Evolutionary conservation across 2,113 vertebrate genomes (phyloP).

Genomic region (Strigops habroptila): DNA sequence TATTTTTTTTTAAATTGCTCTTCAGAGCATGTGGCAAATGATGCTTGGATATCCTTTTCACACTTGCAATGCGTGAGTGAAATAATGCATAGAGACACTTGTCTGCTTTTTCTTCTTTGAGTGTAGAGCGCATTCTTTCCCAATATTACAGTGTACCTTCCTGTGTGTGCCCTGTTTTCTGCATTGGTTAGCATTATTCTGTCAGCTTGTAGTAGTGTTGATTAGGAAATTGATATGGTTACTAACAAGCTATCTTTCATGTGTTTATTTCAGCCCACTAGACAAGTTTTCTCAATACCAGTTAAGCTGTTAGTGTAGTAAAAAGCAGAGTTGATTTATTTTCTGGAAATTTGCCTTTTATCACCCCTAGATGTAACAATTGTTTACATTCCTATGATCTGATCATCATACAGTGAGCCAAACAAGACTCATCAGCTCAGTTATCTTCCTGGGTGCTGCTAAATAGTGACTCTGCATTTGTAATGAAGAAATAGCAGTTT

Average conservation of each 20-base stretch:
- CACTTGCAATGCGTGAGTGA: constrained; percentile 10
- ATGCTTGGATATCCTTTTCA: neutral
- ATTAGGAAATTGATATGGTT: neutral
- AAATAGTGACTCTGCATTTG: constrained; percentile 32
- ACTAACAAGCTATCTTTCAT: neutral
- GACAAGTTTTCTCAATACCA: neutral
- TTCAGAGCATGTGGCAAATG: constrained; percentile 6
- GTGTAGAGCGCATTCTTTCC: neutral
- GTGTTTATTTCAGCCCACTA: neutral
- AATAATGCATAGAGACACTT: neutral
- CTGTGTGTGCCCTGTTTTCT: neutral
- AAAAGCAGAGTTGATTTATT: neutral
- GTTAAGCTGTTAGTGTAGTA: neutral
- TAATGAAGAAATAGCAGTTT: neutral
- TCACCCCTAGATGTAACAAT: neutral
- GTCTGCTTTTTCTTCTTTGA: neutral
- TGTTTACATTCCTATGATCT: neutral
- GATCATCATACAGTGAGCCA: neutral
- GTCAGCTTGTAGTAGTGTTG: neutral
- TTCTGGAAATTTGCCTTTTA: neutral
- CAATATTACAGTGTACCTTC: neutral
- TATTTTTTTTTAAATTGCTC: neutral
- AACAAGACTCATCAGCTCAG: neutral
- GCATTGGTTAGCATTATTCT: neutral
- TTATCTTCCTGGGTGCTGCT: neutral